Percentiles rank a stretch among this genome's conserved stretches.
These are phyloP conservation scores for Stomatorhinus ivindoensis DNA, from an alignment of 2,113 vertebrate species.

Conservation along the genomic window DNA sequence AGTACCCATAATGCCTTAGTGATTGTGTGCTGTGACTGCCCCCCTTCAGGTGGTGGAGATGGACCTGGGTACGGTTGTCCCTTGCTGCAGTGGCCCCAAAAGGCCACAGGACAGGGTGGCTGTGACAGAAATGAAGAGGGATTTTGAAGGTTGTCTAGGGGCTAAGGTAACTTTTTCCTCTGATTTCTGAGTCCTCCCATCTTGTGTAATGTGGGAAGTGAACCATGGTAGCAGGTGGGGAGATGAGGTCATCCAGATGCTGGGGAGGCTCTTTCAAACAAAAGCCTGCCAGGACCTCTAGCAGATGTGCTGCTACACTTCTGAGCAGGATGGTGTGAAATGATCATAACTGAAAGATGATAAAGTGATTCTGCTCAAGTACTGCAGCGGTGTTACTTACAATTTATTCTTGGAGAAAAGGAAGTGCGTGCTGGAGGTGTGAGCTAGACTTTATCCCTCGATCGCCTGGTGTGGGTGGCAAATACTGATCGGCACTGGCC, in stretches of 20 bases:
- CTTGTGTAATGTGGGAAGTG: not conserved
- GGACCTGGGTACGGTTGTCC: conserved; percentile 77
- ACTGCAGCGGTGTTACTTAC: not conserved
- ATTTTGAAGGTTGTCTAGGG: conserved; percentile 80
- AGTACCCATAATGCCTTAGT: not conserved
- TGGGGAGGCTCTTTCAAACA: not conserved
- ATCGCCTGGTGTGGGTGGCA: not conserved
- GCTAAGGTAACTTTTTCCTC: conserved; percentile 66
- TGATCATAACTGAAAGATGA: not conserved
- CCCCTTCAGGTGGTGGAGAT: conserved; percentile 66
- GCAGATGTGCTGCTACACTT: not conserved
- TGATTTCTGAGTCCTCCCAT: not conserved
- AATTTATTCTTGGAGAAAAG: not conserved
- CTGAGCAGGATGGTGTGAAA: not conserved
- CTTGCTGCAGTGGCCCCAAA: conserved; percentile 95
- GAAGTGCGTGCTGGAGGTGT: not conserved
- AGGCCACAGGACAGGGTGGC: conserved; percentile 87
- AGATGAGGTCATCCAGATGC: not conserved
- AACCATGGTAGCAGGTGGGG: not conserved
- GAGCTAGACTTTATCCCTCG: not conserved
- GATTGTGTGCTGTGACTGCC: conserved; percentile 7
- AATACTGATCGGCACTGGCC: not conserved
- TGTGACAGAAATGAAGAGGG: conserved; percentile 83
- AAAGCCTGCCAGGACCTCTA: not conserved
- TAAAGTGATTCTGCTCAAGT: not conserved